These are phyloP conservation scores for Petrosia ficiformis DNA, from an alignment of 37 sponge, comb jelly and placozoan species.

Conservation along the genomic window DNA sequence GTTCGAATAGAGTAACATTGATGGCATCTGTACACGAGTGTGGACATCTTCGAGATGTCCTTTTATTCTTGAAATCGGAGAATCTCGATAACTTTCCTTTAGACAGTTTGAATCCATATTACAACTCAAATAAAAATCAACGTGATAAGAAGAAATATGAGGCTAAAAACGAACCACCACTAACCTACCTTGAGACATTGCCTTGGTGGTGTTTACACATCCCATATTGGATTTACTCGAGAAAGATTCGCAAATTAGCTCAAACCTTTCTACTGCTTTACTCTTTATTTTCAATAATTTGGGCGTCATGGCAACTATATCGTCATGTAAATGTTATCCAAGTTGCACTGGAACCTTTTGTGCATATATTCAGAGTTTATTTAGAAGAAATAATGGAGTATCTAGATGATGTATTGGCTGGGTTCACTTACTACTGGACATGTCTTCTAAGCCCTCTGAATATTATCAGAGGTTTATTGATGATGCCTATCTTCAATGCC, in stretches of 20 bases:
- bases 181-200: slow-evolving; percentile 51
- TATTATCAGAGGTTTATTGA: slow-evolving; percentile 30
- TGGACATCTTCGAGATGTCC: slow-evolving; percentile 55
- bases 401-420: slow-evolving; percentile 28
- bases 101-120: background rate
- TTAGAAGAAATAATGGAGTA: slow-evolving; percentile 35
- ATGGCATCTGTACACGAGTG: slow-evolving; percentile 51
- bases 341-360: slow-evolving; percentile 48
- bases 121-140: background rate
- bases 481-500: slow-evolving; percentile 9
- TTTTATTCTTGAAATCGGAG: slow-evolving; percentile 28
- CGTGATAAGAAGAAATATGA: background rate
- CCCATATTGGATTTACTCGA: slow-evolving; percentile 77
- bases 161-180: background rate
- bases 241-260: slow-evolving; percentile 26
- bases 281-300: slow-evolving; percentile 59
- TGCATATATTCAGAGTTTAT: slow-evolving; percentile 35
- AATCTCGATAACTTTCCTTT: background rate
- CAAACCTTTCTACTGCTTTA: slow-evolving; percentile 59
- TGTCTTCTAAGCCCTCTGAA: slow-evolving; percentile 57
- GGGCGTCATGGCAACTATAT: slow-evolving; percentile 93
- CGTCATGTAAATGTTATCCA: slow-evolving; percentile 77
- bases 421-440: slow-evolving; percentile 59
- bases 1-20: slow-evolving; percentile 28
- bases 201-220: slow-evolving; percentile 74